These are phyloP conservation scores for Gasterosteus aculeatus DNA, from an alignment of 2,113 vertebrate species.

Conservation along the genomic window DNA sequence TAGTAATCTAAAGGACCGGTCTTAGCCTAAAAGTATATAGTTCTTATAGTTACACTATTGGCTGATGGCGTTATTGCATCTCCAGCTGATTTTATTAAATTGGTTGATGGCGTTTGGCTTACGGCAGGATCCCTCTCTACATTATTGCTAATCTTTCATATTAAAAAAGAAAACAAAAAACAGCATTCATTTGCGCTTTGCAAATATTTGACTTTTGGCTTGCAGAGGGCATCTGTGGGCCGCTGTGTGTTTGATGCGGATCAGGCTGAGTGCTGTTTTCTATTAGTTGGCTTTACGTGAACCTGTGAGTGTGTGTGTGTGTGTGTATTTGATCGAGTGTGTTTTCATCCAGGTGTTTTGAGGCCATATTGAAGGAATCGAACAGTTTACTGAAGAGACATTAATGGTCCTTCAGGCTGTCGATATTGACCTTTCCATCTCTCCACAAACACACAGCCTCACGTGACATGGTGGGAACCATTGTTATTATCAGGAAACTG, in stretches of 20 bases:
- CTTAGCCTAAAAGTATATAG: background rate
- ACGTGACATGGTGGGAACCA: background rate
- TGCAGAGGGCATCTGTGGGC: background rate
- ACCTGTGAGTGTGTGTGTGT: background rate
- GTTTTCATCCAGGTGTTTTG: conserved; percentile 24
- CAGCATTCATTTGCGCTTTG: conserved; percentile 35
- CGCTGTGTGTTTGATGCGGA: conserved; percentile 1
- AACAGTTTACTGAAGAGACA: conserved; percentile 31
- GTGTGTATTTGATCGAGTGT: conserved; percentile 9
- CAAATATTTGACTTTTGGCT: conserved; percentile 45
- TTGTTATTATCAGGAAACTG: conserved; percentile 3
- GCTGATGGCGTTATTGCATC: conserved; percentile 48
- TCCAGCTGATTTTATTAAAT: conserved; percentile 52
- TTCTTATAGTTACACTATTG: conserved; percentile 31
- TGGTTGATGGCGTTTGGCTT: conserved; percentile 30
- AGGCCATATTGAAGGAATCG: conserved; percentile 15
- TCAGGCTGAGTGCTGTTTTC: background rate
- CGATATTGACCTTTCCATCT: conserved; percentile 14
- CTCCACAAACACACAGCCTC: background rate
- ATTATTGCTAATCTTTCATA: conserved; percentile 47
- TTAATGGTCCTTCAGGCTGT: conserved; percentile 31
- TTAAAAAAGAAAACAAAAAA: conserved; percentile 20
- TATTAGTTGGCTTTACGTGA: background rate
- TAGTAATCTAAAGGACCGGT: background rate
- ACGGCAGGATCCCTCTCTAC: conserved; percentile 14